Base-by-base conservation (phyloP, 2,113 vertebrate species). In the Hippopotamus amphibius region DNA sequence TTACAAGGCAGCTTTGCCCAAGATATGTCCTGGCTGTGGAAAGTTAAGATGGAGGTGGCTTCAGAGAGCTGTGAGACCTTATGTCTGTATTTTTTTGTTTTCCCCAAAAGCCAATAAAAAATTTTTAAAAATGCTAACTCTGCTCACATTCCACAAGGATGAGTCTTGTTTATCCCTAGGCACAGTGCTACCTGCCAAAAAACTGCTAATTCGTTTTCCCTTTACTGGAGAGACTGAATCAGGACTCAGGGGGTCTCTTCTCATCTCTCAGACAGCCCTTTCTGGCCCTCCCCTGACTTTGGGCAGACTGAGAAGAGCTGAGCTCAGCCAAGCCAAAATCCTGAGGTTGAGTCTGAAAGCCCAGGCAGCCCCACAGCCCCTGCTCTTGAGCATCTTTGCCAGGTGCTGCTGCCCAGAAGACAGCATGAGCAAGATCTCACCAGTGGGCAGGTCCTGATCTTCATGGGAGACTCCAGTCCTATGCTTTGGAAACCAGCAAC, bases 131-230 rank as follows among this genome's bases (percentile, higher is more conserved):
- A 72, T 12, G 50, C 57, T 74, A 89, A 84, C 46, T 50, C 63
- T 84, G 28, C 63, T 97, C 69, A 65, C 91, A 95, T 96, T 97
- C 77, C 82, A 82, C 55, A 93, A 85, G 57, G 72, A 93, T 92
- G 96, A 96, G 37, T 77, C 92, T 74, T 94, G 59, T 86, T 93
- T 90, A 87, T 92, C 63, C 96, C 71, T n/a, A 66, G 28, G 72
- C 65, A 79, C 26, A 89, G 79, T 33, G 43, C 8, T 61, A 26
- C 76, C 63, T 53, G 72, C 74, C 77, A 92, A 57, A 91, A 80
- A 83, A 57, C 53, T 65, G 50, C 59, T 82, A 93, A 77, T 91
- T 83, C 55, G 1, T 74, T 96, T 95, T 84, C 33, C 85, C 41
- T 37, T 57, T 63, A 12, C 53, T 57, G 50, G 77, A 97, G 66